phyloP scores from a whole-genome alignment of 2,113 vertebrate genomes.

The Poeciliopsis occidentalis region DNA sequence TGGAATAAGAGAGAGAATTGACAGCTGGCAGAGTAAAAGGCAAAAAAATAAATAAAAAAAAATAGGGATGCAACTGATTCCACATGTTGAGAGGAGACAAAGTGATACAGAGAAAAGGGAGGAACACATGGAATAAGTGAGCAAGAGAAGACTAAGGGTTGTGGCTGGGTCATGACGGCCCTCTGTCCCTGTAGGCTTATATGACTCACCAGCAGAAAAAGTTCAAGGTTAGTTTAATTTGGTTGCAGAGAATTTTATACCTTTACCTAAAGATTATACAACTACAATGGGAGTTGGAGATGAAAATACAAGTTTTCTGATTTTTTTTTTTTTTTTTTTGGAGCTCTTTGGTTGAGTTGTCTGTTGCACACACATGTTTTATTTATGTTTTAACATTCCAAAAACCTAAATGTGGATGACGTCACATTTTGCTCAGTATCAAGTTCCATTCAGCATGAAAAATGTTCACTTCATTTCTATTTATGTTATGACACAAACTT shows the following conservation, averaged over 20 bases:
- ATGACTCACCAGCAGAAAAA: conserved; percentile 35
- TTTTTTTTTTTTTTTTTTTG: too few relatives aligned
- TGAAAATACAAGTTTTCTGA: too few relatives aligned
- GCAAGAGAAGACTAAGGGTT: background rate
- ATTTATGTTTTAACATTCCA: too few relatives aligned
- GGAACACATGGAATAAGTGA: conserved; percentile 9
- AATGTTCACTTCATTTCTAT: too few relatives aligned
- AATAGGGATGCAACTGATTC: conserved; percentile 11
- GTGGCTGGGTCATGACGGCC: conserved; percentile 27
- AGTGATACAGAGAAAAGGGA: conserved; percentile 37
- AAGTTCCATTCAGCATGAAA: too few relatives aligned
- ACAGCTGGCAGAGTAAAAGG: background rate
- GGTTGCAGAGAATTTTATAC: background rate
- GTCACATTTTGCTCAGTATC: too few relatives aligned
- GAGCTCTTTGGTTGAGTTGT: too few relatives aligned
- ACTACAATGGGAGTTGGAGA: too few relatives aligned
- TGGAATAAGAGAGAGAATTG: background rate
- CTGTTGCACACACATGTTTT: too few relatives aligned
- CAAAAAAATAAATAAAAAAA: background rate
- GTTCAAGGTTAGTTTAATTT: conserved; percentile 48
- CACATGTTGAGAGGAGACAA: conserved; percentile 27
- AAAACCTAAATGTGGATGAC: too few relatives aligned
- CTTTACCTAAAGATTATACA: background rate
- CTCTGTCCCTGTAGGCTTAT: conserved; percentile 50
- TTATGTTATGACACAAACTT: too few relatives aligned